phyloP scores from a whole-genome alignment of 2,888 invertebrate species.

The Andrena bucephala region DNA sequence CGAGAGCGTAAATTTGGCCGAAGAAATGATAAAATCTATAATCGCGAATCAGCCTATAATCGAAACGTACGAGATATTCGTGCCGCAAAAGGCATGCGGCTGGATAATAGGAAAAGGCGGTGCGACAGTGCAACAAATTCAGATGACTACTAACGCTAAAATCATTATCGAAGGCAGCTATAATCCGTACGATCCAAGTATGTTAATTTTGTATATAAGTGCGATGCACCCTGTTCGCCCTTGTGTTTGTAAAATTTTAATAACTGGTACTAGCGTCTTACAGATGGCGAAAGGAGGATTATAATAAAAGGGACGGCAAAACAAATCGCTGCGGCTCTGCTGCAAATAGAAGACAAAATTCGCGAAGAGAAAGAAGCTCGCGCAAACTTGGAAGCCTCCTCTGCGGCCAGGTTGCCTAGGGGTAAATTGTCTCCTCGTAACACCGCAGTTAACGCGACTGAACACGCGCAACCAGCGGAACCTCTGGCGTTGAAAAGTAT shows the following conservation, averaged over 20 bases:
- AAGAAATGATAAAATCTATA: slow-evolving; percentile 89
- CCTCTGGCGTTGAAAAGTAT: slow-evolving; percentile 54
- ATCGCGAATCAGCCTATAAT: slow-evolving; percentile 90
- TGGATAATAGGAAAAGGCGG: slow-evolving; percentile 92
- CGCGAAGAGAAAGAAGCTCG: slow-evolving; percentile 80
- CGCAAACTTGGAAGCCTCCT: slow-evolving; percentile 65
- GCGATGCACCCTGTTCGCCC: slow-evolving; percentile 24
- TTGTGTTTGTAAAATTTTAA: slow-evolving; percentile 59
- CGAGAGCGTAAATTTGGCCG: slow-evolving; percentile 90
- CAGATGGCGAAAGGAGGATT: slow-evolving; percentile 78
- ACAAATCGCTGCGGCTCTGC: slow-evolving; percentile 91
- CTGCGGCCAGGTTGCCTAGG: slow-evolving; percentile 67
- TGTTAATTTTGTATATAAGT: slow-evolving; percentile 36
- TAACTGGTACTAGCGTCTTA: slow-evolving; percentile 7
- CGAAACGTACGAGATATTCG: slow-evolving; percentile 88
- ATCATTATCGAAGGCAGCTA: slow-evolving; percentile 86
- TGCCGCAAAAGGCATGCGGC: slow-evolving; percentile 89
- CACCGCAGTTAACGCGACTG: slow-evolving; percentile 41
- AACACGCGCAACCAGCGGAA: slow-evolving; percentile 39
- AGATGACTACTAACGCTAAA: slow-evolving; percentile 90
- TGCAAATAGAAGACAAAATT: slow-evolving; percentile 90
- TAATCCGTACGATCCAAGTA: slow-evolving; percentile 65
- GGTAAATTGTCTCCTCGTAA: slow-evolving; percentile 70
- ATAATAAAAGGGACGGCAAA: slow-evolving; percentile 89
- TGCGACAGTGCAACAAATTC: slow-evolving; percentile 90